Evolutionary conservation across 2,113 vertebrate species (phyloP), one percentile per base, ranked within the genome.

Genomic region (Phrynosoma platyrhinos): DNA sequence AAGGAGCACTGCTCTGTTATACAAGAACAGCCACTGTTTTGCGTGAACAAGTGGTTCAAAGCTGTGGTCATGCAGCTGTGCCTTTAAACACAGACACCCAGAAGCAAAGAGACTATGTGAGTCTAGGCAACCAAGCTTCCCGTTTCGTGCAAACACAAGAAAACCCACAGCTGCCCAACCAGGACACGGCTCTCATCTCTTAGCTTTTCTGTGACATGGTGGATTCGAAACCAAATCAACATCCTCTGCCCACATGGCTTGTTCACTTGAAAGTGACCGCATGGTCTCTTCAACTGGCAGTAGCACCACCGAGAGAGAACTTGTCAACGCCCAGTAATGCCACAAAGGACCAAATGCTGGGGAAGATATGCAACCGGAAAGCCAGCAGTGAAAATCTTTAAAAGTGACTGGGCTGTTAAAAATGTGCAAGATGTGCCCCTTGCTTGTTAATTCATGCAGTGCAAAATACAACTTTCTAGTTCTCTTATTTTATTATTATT

Each of bases 161-260:
- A 52, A 66, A 66, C 75, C 42, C 23, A 36, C n/a, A 52, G 30
- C 71, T 40, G 47, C 62, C 27, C 58, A 83, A 77, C 62, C 2
- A 36, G 87, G n/a, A 27, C 47, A 30, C 8, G 1, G 23, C 23
- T 66, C 42, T 66, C 71, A 5, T 18, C 1, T 18, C 13, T 27
- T 21, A 62, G 84, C 58, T 47, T 75, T 88, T 88, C 79, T n/a
- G 27, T 82, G 87, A 83, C 79, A 21, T 10, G 7, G 69, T 32
- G 32, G 32, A 62, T 83, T 83, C 18, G 55, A 89, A 85, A 85
- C 53, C 30, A 84, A 62, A 84, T 53, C 40, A 83, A 82, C 27
- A 27, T 62, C 21, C 32, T 72, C 66, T 62, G n/a, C 36, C 47
- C 66, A 71, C 36, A 78, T 4, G 12, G 32, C 52, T 18, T 13